Evolutionary conservation across 2,113 vertebrate genomes (phyloP), one percentile per base, ranked within the genome.

Genomic region (Grammomys dolichurus): DNA sequence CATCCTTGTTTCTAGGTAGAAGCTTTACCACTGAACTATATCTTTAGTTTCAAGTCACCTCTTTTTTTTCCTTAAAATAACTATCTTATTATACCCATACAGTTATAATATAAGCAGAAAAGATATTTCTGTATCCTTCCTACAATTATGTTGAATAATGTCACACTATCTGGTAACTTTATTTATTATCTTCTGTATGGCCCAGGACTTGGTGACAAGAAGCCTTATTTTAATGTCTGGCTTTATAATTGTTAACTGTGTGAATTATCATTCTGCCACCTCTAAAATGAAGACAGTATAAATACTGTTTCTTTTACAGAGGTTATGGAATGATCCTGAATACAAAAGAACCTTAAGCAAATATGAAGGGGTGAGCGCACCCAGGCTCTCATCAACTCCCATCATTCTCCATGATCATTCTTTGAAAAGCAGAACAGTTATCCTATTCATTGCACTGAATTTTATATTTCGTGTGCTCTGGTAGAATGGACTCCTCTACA

Each of bases 241-340:
- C 33, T 94, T 88, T 90, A 14, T 7, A 90, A 16, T 69, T 88
- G 54, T 72, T 87, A 92, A 69, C 60, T 72, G 22, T 92, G 85
- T 63, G 67, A 86, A 17, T n/a, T 10, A n/a, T 43, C 19, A 63
- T 36, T 51, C 20, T 80, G 3, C 33, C 56, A 78, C 36, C 24
- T 90, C 8, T 67, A 78, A 84, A 92, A 84, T 19, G 17, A 86
- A 87, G 13, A 63, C n/a, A 73, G 14, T 67, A 33, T 73, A 96
- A 96, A 73, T 51, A 73, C 17, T 75, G 8, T 13, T 54, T 65
- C n/a, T 72, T 48, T 73, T 58, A 73, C 26, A 7, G 69, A 67
- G 33, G 73, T 82, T 90, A 60, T 19, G 5, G n/a, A 20, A 36
- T 82, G 11, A 90, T 70, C 13, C 3, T 48, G 72, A 67, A 60